Evolutionary conservation across 1,140 invertebrate genomes (phyloP).

Genomic region (Drosophila fuyamai): DNA sequence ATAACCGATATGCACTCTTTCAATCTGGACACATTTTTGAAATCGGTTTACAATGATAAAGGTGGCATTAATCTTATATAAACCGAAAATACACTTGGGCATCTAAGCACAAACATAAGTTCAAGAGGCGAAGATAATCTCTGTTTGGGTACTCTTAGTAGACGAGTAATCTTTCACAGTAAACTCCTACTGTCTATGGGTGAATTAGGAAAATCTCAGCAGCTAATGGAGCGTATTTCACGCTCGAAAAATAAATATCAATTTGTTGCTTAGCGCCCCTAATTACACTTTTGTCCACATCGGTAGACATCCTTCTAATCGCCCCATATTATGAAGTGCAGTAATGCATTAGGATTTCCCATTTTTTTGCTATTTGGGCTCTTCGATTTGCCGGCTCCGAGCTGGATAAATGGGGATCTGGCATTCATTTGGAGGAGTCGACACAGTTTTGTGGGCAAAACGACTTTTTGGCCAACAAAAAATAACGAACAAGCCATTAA

Average conservation of each 20-base stretch:
- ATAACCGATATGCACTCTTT: too few species aligned
- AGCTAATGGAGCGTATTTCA: conserved; percentile 14
- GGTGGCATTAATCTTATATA: too few species aligned
- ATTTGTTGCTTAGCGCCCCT: conserved; percentile 32
- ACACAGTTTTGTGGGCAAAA: conserved; percentile 13
- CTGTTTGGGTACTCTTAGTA: conserved; percentile 5
- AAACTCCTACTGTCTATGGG: conserved; percentile 5
- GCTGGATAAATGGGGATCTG: conserved; percentile 9
- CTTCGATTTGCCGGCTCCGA: conserved; percentile 30
- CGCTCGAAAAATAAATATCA: conserved; percentile 36
- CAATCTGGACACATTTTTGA: too few species aligned
- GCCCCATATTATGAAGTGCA: conserved; percentile 24
- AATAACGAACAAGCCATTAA: conserved; percentile 44
- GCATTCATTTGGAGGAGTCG: conserved; percentile 18
- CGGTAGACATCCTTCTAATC: conserved; percentile 21
- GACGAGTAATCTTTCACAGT: conserved; percentile 9
- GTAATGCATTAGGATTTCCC: conserved; percentile 35
- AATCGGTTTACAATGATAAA: too few species aligned
- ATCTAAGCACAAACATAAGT: neutral
- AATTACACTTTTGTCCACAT: conserved; percentile 30
- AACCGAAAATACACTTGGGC: too few species aligned
- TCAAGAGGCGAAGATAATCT: neutral
- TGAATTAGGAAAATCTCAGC: conserved; percentile 5
- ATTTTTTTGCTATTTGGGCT: conserved; percentile 25
- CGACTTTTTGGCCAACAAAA: conserved; percentile 30